Conservation (phyloP, 2,888 invertebrate genomes). For the Eumerus sabulonum region DNA sequence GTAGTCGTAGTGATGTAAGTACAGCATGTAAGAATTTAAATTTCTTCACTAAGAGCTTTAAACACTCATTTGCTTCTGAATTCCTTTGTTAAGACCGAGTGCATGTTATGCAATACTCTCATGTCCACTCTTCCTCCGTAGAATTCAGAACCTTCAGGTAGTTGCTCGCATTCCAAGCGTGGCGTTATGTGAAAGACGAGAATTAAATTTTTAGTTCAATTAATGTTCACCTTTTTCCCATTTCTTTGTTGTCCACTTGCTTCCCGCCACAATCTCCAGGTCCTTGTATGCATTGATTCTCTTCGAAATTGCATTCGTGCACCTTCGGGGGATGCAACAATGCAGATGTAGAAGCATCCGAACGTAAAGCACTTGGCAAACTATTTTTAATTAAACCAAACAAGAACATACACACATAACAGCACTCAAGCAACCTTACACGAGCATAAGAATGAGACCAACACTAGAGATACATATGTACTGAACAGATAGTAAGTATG, state of each 20-base stretch:
- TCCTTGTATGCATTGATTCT: slow-evolving; percentile 10
- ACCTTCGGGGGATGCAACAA: slow-evolving; percentile 25
- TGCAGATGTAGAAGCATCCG: slow-evolving; percentile 26
- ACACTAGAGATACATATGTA: slow-evolving; percentile 5
- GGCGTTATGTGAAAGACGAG: background rate
- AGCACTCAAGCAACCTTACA: background rate
- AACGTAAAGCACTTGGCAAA: slow-evolving; percentile 58
- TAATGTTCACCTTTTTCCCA: slow-evolving; percentile 24
- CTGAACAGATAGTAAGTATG: background rate
- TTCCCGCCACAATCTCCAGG: background rate
- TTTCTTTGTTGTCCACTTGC: background rate
- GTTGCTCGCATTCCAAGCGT: too few relatives aligned
- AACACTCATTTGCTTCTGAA: too few relatives aligned
- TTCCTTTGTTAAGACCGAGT: too few relatives aligned
- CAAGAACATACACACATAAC: slow-evolving; percentile 44
- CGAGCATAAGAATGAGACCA: background rate
- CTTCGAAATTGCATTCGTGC: slow-evolving; percentile 51
- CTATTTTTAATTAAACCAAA: slow-evolving; percentile 66
- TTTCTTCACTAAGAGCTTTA: too few relatives aligned
- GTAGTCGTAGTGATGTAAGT: too few relatives aligned
- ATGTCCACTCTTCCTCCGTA: too few relatives aligned
- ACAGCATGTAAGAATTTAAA: too few relatives aligned
- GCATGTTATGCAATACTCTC: too few relatives aligned
- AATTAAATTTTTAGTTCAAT: slow-evolving; percentile 54
- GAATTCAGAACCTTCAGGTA: too few relatives aligned